phyloP scores from a whole-genome alignment of 64 coral and sea anemone genomes.

The Anthopleura sola region DNA sequence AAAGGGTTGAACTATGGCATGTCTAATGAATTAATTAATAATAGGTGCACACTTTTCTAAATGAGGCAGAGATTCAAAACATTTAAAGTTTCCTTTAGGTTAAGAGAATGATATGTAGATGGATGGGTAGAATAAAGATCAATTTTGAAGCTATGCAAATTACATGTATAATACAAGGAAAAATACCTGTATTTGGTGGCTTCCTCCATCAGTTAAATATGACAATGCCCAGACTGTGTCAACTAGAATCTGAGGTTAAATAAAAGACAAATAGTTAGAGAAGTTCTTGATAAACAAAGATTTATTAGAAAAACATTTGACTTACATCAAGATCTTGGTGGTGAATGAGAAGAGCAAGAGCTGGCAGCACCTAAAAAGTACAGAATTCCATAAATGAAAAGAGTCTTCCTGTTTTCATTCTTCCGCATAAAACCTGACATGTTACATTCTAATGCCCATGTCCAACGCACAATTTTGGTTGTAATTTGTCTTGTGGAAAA shows the following conservation, averaged over 20 bases:
- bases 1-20: too few relatives aligned
- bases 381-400: background rate
- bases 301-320: background rate
- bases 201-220: constrained; percentile 96
- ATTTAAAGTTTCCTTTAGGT: background rate
- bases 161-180: background rate
- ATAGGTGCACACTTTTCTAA: background rate
- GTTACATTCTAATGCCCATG: too few relatives aligned
- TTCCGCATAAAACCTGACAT: background rate
- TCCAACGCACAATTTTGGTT: too few relatives aligned
- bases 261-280: background rate
- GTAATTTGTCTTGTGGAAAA: too few relatives aligned
- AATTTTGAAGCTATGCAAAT: too few relatives aligned
- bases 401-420: too few relatives aligned
- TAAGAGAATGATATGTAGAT: too few relatives aligned
- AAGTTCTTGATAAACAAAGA: background rate
- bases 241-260: constrained; percentile 81
- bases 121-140: too few relatives aligned
- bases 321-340: constrained; percentile 95
- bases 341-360: constrained; percentile 87
- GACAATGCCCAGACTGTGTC: constrained; percentile 99
- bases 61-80: background rate
- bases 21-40: too few relatives aligned
- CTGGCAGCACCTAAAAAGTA: constrained; percentile 64
- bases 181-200: constrained; percentile 93